Evolutionary conservation across 2,888 invertebrate genomes (phyloP).

Genomic region (Euplexia lucipara): DNA sequence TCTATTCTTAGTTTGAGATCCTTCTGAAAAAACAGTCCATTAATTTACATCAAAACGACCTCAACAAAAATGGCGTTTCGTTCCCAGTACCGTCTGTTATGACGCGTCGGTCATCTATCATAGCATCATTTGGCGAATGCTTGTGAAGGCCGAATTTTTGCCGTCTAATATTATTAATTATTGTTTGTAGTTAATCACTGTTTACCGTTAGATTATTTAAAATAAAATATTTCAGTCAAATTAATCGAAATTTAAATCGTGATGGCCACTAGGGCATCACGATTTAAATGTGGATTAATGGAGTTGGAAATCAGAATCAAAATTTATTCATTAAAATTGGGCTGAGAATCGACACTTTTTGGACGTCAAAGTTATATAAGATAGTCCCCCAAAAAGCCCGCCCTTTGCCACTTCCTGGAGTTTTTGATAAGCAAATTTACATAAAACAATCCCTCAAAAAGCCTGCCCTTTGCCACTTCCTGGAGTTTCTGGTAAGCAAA

Average conservation of each 20-base stretch:
- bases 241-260: neutral
- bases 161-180: conserved; percentile 42
- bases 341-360: no score
- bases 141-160: conserved; percentile 39
- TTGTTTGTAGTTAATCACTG: conserved; percentile 39
- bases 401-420: no score
- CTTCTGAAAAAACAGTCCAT: conserved; percentile 19
- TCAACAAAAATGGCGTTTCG: conserved; percentile 35
- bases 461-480: no score
- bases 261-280: no score
- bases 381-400: no score
- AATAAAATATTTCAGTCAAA: conserved; percentile 1
- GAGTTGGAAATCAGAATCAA: no score
- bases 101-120: conserved; percentile 55
- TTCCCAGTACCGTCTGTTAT: conserved; percentile 31
- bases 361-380: no score
- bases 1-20: neutral
- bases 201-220: conserved; percentile 4
- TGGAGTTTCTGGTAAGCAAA: no score
- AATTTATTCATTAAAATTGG: no score
- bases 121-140: conserved; percentile 36
- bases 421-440: no score
- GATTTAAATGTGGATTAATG: no score
- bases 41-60: conserved; percentile 34
- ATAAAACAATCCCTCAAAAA: no score